Percentiles rank a stretch among this genome's conserved stretches.
These are phyloP conservation scores for Macrosoma leucophasiata DNA, from an alignment of 2,888 invertebrate genomes.

Conservation along the genomic window DNA sequence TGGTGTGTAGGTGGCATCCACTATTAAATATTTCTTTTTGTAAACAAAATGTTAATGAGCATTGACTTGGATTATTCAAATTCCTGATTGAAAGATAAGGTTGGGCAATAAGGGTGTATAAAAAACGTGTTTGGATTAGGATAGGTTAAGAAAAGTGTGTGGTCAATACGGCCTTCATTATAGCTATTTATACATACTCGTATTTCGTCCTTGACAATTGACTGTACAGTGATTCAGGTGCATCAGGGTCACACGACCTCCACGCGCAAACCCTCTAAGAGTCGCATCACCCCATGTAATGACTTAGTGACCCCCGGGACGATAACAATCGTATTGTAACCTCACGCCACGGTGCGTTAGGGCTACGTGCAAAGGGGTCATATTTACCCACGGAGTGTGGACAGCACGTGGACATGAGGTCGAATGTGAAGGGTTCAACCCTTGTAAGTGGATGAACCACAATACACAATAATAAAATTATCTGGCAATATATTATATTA, in stretches of 20 bases:
- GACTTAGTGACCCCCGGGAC: constrained; percentile 59
- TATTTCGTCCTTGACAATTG: no score
- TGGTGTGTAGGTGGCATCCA: constrained; percentile 71
- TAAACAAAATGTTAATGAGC: constrained; percentile 63
- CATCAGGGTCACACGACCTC: constrained; percentile 40
- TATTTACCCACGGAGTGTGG: constrained; percentile 60
- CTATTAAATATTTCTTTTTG: constrained; percentile 58
- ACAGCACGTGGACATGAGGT: constrained; percentile 52
- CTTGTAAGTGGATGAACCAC: constrained; percentile 22
- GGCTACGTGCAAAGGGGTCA: constrained; percentile 43
- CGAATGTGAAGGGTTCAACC: constrained; percentile 4
- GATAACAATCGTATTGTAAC: constrained; percentile 62
- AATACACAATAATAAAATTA: no score
- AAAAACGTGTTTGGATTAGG: no score
- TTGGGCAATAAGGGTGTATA: no score
- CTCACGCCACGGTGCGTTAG: constrained; percentile 45
- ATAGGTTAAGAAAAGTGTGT: no score
- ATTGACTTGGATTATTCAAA: constrained; percentile 36
- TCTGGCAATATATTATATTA: no score
- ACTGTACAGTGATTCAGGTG: no score
- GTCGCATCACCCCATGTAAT: constrained; percentile 35
- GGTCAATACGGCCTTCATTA: no score
- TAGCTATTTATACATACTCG: no score
- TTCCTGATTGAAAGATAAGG: no score
- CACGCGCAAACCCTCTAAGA: constrained; percentile 36